Conservation (phyloP, 2,888 invertebrate species). For the Mimas tiliae region DNA sequence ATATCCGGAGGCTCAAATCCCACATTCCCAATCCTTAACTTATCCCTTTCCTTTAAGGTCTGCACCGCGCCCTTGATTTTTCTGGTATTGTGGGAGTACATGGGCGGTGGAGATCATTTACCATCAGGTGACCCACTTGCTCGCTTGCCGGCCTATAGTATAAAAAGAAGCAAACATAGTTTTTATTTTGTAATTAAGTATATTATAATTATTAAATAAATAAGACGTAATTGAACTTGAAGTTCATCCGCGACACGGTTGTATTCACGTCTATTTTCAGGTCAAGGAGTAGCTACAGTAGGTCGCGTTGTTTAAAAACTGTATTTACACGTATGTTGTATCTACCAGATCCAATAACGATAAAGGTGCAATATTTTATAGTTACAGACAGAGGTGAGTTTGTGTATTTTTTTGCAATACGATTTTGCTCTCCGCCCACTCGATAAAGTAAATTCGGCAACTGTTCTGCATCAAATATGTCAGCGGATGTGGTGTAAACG, state of each 20-base stretch:
- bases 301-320: conserved; percentile 21
- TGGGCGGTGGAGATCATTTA: too few species aligned
- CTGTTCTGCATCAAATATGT: conserved; percentile 53
- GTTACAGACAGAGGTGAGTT: conserved; percentile 17
- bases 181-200: conserved; percentile 1
- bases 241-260: not conserved
- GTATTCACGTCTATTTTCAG: conserved; percentile 17
- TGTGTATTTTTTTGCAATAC: conserved; percentile 14
- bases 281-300: conserved; percentile 16
- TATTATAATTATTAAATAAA: not conserved
- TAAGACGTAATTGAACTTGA: conserved; percentile 10
- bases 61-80: too few species aligned
- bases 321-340: conserved; percentile 2
- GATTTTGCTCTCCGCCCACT: conserved; percentile 27
- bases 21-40: too few species aligned
- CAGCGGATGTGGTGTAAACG: conserved; percentile 66
- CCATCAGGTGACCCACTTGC: too few species aligned
- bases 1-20: too few species aligned
- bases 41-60: too few species aligned
- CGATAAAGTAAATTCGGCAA: conserved; percentile 42
- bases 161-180: not conserved
- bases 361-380: conserved; percentile 9
- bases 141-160: too few species aligned
- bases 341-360: not conserved
- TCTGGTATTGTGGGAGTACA: too few species aligned